A percentile compares a stretch with the other conserved stretches of the same genome.
Evolutionary conservation across 2,113 vertebrate species (phyloP).

Genomic region (Coracopsis vasa): DNA sequence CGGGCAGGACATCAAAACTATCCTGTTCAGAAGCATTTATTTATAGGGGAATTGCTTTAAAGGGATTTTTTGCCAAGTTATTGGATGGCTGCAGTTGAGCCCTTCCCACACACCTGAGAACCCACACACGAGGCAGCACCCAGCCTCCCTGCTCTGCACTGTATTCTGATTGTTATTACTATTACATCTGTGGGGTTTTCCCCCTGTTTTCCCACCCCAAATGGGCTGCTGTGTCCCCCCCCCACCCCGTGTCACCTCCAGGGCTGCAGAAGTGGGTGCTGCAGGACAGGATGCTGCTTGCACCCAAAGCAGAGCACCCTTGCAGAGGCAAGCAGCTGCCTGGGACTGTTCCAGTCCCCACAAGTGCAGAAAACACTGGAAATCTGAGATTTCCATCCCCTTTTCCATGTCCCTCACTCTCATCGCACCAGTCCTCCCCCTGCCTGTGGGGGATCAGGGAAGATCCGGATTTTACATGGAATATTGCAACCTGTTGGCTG

Average conservation of each 20-base stretch:
- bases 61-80: neutral
- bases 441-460: neutral
- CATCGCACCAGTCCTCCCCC: neutral
- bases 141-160: accelerated
- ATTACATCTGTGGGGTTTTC: accelerated
- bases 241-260: neutral
- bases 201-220: neutral
- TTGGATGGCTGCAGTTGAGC: accelerated
- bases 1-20: neutral
- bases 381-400: neutral
- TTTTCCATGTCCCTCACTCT: neutral
- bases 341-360: no score
- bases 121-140: accelerated
- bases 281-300: neutral
- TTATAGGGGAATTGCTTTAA: accelerated
- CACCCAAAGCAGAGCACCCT: neutral
- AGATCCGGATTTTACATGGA: neutral
- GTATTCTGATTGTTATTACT: no score
- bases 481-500: accelerated
- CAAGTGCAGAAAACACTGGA: accelerated
- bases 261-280: neutral
- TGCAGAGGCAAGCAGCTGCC: neutral
- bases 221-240: neutral
- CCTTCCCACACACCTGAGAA: neutral
- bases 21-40: accelerated